phyloP scores from a whole-genome alignment of 2,113 vertebrate species.

The Centropus unirufus region DNA sequence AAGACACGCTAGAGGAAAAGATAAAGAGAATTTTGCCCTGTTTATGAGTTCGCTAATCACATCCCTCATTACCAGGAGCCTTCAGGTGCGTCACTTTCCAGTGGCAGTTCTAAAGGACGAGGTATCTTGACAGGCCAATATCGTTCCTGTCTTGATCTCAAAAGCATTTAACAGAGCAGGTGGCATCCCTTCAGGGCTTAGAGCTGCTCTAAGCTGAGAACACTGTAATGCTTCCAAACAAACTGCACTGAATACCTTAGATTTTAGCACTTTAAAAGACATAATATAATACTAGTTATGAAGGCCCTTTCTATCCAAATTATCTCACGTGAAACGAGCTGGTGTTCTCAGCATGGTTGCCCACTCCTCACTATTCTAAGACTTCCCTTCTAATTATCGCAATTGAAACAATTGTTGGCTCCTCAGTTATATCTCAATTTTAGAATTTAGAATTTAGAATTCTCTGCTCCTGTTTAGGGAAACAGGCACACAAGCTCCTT shows the following conservation, averaged over 20 bases:
- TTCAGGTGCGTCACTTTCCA: not conserved
- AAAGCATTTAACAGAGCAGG: conserved; percentile 31
- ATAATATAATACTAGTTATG: not conserved
- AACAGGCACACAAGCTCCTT: not conserved
- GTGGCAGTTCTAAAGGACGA: not conserved
- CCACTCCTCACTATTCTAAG: not conserved
- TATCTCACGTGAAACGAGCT: not conserved
- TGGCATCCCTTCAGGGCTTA: not conserved
- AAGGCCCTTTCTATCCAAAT: not conserved
- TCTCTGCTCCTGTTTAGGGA: not conserved
- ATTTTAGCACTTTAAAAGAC: not conserved
- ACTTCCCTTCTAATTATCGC: not conserved
- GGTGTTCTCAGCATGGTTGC: not conserved
- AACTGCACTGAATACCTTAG: not conserved
- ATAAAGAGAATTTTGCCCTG: not conserved
- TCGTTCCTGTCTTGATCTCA: conserved; percentile 32
- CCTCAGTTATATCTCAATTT: not conserved
- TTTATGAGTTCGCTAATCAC: not conserved
- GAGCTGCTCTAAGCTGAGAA: not conserved
- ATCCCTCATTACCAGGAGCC: not conserved
- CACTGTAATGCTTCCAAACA: not conserved
- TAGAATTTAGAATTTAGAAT: not conserved
- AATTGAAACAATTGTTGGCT: not conserved
- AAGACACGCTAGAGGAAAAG: not conserved
- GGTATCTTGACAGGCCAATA: not conserved